Evolutionary conservation across 2,797 vertebrate species (phyloP).

Genomic region (Neopelma chrysocephalum): DNA sequence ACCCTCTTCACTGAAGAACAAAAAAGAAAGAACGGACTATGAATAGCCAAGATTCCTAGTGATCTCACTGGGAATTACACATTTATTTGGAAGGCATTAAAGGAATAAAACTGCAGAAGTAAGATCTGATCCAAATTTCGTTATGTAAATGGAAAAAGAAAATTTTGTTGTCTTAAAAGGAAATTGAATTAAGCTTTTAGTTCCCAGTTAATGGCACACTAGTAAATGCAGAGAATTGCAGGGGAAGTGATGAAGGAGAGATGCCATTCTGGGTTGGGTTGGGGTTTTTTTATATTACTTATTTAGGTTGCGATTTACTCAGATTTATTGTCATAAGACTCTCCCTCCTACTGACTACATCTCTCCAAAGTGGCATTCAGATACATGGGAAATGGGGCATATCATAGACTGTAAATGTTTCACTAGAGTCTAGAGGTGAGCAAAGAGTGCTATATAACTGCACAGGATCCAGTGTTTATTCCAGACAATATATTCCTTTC

Average conservation of each 20-base stretch:
- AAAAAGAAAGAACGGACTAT: not conserved
- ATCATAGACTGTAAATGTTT: not conserved
- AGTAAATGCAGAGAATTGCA: not conserved
- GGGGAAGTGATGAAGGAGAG: not conserved
- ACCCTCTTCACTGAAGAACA: not conserved
- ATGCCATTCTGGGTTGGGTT: not conserved
- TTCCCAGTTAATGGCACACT: not conserved
- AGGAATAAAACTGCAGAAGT: conserved; percentile 3
- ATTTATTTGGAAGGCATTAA: conserved; percentile 10
- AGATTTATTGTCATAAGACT: not conserved
- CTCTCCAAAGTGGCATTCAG: not conserved
- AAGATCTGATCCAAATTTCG: conserved; percentile 9
- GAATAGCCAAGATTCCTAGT: not conserved
- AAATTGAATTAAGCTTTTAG: not conserved
- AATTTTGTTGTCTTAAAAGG: conserved; percentile 1
- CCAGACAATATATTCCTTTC: not conserved
- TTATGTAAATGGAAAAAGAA: conserved; percentile 23
- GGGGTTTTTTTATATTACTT: not conserved
- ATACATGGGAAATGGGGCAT: not conserved
- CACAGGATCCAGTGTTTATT: not conserved
- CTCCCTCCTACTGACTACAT: not conserved
- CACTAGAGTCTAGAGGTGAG: not conserved
- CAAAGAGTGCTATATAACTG: not conserved
- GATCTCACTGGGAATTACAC: conserved; percentile 41
- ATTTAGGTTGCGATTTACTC: not conserved